Evolutionary conservation across 2,888 invertebrate species (phyloP), one percentile per base, ranked within the genome.

Genomic region (Pedicia rivosa): DNA sequence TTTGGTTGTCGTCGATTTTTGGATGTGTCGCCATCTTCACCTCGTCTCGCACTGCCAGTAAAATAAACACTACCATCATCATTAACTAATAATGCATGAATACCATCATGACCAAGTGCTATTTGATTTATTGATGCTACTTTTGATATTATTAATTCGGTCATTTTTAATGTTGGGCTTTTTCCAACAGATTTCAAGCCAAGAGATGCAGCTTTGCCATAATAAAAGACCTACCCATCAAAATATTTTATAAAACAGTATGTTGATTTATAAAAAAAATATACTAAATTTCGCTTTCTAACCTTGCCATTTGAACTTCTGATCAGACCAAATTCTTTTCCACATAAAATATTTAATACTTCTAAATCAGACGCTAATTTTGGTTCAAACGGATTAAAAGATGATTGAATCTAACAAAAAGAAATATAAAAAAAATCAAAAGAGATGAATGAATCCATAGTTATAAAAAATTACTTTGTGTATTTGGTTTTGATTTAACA

Each of bases 21-120:
- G 34, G 64, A 78, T 43, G 74, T 74, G 53, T 94, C 94, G 0
- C 91, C 92, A 57, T 94, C 94, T 62, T 94, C 94, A 17, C 95
- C 94, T 4, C 92, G 69, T 1, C 84, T 72, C 0, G 94, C 84
- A 6, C 86, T 80, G 7, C 65, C 74, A 31, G 72, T 67, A 61
- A 88, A 88, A 54, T 84, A 77, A 0, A 88, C 88, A 2, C 81
- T 75, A 2, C 97, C 97, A 54, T 90, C 90, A 50, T 94, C 90
- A 26, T 90, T 74, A n/a, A 95, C 71, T 20, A 97, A 59, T 36
- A 95, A 66, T 0, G 86, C 88, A 57, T 97, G 91, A 35, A 84
- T 73, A 2, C 92, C 91, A 54, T 97, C 95, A 52, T 94, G 92
- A 0, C 95, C 94, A 3, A 90, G 74, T 0, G 90, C 80, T 43